Percentiles rank a stretch among this genome's conserved stretches.
Conservation (phyloP, 2,797 vertebrate genomes). For the Gallinago nigripennis region DNA sequence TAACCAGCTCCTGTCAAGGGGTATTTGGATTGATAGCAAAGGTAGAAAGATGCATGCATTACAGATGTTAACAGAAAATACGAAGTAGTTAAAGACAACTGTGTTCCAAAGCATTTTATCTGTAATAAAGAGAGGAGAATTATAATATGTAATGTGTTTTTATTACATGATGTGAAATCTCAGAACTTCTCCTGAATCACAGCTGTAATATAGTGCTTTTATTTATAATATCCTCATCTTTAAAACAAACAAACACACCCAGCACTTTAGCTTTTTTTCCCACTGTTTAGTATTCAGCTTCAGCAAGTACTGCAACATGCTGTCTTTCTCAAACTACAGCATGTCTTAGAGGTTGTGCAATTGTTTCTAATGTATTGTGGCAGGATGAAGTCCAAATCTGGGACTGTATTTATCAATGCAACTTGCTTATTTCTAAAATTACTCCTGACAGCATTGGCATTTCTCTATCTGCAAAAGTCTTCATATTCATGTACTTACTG, state of each 20-base stretch:
- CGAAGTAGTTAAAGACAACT: background rate
- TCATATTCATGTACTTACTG: background rate
- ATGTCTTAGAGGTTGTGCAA: background rate
- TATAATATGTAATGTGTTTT: background rate
- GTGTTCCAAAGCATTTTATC: background rate
- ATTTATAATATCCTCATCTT: background rate
- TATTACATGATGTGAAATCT: background rate
- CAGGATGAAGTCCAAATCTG: background rate
- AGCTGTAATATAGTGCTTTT: background rate
- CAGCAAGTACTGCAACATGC: background rate
- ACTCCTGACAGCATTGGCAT: background rate
- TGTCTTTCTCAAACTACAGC: background rate
- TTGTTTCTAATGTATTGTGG: background rate
- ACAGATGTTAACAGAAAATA: background rate
- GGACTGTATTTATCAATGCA: background rate
- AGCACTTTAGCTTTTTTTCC: rapidly evolving
- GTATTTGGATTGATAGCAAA: background rate
- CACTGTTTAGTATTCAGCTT: background rate
- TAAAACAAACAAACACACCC: background rate
- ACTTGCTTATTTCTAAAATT: background rate
- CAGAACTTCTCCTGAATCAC: background rate
- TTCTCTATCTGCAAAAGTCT: background rate
- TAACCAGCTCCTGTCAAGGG: background rate
- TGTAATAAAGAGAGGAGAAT: background rate
- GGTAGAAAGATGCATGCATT: background rate